Evolutionary conservation across 1,140 invertebrate genomes (phyloP), one percentile per base, ranked within the genome.

Genomic region (Musca domestica): DNA sequence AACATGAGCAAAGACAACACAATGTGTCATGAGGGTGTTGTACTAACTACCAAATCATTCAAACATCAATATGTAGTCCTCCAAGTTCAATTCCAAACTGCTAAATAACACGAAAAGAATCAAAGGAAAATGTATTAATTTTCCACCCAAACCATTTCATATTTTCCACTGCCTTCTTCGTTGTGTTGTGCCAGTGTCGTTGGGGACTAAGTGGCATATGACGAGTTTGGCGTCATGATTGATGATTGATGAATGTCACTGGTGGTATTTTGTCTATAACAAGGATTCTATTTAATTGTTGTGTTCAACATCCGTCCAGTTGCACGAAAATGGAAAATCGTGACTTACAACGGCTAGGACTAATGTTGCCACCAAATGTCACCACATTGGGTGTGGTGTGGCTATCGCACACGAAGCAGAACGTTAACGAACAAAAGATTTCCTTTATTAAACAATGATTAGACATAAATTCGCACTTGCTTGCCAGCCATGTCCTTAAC

Each of bases 201-300:
- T 41, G 34, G 34, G 34, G 34, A 41, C 6, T 61, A 61, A 34
- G 20, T 61, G 56, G 56, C 56, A 61, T 61, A 61, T 61, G 56
- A 61, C 54, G 54, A 58, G 27, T 27, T 41, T 30, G 48, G 17
- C 48, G 56, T 61, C 56, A 61, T 61, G 27, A 61, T 61, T 61
- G 27, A 61, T 61, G 56, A 61, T 61, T 61, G 56, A 61, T 61
- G 34, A 61, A 61, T 61, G 56, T 61, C 56, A 61, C 56, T 61
- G 56, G 56, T 61, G 56, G 27, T 34, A 34, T 30, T 27, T 58
- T 30, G 34, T 41, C 34, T 41, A 41, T 12, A 41, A 41, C 34
- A 41, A 41, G 34, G 5, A 41, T 58, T 58, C n/a, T 34, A 20
- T 61, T 51, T 51, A 22, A 51, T 51, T 51, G 17, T 51, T 19